These are phyloP conservation scores for Dynastes grantii DNA, from an alignment of 2,888 invertebrate species.

Conservation along the genomic window DNA sequence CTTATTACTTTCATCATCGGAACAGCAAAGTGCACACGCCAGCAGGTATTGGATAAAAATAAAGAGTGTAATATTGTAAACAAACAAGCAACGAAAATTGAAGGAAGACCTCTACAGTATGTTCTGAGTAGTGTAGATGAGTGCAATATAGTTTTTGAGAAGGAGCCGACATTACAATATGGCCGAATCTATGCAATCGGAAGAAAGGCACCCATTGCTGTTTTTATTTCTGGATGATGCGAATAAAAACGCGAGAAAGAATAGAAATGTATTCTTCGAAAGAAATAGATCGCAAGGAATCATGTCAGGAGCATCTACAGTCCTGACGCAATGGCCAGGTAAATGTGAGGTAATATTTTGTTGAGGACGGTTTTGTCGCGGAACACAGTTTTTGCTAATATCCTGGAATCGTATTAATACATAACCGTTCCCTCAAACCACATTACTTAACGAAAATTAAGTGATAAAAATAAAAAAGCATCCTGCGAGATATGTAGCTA, in stretches of 20 bases:
- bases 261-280: slow-evolving; percentile 62
- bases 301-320: slow-evolving; percentile 66
- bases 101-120: neutral
- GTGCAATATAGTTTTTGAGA: neutral
- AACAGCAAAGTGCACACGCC: slow-evolving; percentile 3
- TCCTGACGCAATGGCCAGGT: slow-evolving; percentile 70
- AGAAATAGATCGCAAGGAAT: slow-evolving; percentile 65
- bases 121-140: neutral
- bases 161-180: neutral
- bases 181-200: slow-evolving; percentile 51
- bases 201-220: slow-evolving; percentile 68
- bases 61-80: slow-evolving; percentile 2
- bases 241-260: slow-evolving; percentile 59
- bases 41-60: neutral
- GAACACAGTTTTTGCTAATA: neutral
- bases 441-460: neutral
- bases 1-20: slow-evolving; percentile 12
- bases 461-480: neutral
- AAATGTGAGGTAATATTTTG: slow-evolving; percentile 52
- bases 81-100: neutral
- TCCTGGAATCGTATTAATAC: neutral
- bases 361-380: neutral
- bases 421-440: neutral
- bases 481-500: neutral
- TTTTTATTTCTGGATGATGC: slow-evolving; percentile 65